A percentile compares a stretch with the other conserved stretches of the same genome.
These are phyloP conservation scores for Trissoscelio sp. DNA, from an alignment of 2,888 invertebrate genomes.

Conservation along the genomic window DNA sequence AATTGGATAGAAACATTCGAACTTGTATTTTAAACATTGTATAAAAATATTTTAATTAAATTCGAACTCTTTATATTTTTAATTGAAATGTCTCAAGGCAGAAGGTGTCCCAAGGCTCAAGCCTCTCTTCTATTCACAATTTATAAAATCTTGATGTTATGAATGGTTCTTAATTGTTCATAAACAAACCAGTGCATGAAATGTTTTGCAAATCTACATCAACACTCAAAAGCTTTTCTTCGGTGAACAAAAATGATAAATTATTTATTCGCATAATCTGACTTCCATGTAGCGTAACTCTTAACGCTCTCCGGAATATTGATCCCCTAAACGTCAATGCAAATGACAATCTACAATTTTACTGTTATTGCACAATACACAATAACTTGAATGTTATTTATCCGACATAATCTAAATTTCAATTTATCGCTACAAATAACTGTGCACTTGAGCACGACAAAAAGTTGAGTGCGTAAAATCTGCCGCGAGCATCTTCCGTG, in stretches of 20 bases:
- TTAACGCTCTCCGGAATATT: conserved; percentile 1
- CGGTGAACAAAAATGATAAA: conserved; percentile 10
- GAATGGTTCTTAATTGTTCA: background rate
- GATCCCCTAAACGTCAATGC: background rate
- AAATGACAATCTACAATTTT: background rate
- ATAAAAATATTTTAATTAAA: no score
- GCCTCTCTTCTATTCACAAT: background rate
- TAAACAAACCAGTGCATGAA: background rate
- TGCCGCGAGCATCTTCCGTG: conserved; percentile 3
- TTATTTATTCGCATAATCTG: conserved; percentile 12
- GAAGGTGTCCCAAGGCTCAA: no score
- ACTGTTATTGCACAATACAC: conserved; percentile 14
- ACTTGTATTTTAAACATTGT: no score
- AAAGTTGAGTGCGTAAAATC: conserved; percentile 16
- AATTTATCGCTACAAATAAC: conserved; percentile 29
- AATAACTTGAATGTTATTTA: conserved; percentile 8
- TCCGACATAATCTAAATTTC: conserved; percentile 9
- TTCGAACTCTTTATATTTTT: no score
- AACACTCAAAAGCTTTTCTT: conserved; percentile 7
- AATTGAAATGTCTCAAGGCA: no score
- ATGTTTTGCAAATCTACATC: background rate
- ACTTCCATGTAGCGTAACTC: background rate
- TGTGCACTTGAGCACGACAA: conserved; percentile 15
- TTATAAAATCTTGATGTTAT: background rate
- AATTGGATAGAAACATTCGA: no score